Percentiles rank a stretch among this genome's conserved stretches.
phyloP scores from a whole-genome alignment of 2,113 vertebrate genomes.

The Engystomops pustulosus region DNA sequence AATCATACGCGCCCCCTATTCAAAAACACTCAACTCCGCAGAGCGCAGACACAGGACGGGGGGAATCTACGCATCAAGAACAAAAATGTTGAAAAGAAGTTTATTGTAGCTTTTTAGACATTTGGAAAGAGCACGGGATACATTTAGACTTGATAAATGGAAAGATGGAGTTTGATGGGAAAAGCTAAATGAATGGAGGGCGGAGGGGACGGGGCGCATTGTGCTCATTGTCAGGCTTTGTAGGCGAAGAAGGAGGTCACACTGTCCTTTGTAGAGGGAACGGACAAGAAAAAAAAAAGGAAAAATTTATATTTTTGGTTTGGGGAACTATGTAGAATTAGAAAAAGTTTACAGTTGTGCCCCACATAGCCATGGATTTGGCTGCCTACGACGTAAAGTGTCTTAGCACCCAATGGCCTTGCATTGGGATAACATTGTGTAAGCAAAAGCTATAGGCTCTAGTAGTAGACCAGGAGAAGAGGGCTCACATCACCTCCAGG shows the following conservation, averaged over 20 bases:
- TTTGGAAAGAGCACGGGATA: background rate
- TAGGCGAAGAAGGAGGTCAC: background rate
- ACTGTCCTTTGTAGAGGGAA: background rate
- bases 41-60: background rate
- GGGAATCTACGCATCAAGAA: slow-evolving; percentile 6
- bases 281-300: background rate
- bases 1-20: slow-evolving; percentile 33
- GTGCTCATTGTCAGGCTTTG: background rate
- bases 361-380: too few relatives aligned
- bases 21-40: background rate
- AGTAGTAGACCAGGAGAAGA: too few relatives aligned
- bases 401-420: too few relatives aligned
- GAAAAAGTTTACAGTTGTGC: too few relatives aligned
- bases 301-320: background rate
- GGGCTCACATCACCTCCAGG: too few relatives aligned
- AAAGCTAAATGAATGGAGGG: background rate
- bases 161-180: background rate
- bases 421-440: too few relatives aligned
- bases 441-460: too few relatives aligned
- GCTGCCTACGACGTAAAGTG: too few relatives aligned
- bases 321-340: background rate
- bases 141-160: background rate
- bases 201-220: background rate
- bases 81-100: background rate
- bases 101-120: background rate